Conservation (phyloP, 2,888 invertebrate species). For the Melipona beecheii region DNA sequence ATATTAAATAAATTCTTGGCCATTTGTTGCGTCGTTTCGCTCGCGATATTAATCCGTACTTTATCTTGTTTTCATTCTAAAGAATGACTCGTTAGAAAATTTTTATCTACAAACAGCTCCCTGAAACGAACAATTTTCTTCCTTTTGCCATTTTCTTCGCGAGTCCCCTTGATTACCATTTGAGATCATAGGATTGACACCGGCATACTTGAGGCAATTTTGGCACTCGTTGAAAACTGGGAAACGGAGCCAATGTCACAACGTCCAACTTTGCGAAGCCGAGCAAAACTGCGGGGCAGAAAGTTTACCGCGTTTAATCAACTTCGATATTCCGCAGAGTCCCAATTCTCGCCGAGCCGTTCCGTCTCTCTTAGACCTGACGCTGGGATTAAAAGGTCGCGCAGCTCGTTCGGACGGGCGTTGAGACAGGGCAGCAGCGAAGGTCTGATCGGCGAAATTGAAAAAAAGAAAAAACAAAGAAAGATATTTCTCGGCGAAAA, state of each 20-base stretch:
- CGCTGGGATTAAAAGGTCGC: background rate
- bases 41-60: too few relatives aligned
- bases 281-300: slow-evolving; percentile 1
- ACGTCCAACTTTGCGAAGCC: background rate
- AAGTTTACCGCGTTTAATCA: slow-evolving; percentile 3
- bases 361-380: background rate
- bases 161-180: too few relatives aligned
- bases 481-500: background rate
- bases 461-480: background rate
- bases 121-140: background rate
- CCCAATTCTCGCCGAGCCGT: background rate
- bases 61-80: too few relatives aligned
- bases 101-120: too few relatives aligned
- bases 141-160: background rate
- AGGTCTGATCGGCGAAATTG: background rate
- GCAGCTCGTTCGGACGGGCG: background rate
- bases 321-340: background rate
- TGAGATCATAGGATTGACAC: too few relatives aligned
- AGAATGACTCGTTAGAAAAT: too few relatives aligned
- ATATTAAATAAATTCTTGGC: background rate
- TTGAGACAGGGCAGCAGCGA: background rate
- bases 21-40: background rate
- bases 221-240: background rate
- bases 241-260: background rate
- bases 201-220: too few relatives aligned